Conservation (phyloP, 2,888 invertebrate species). For the Dicyrtomina minuta region DNA sequence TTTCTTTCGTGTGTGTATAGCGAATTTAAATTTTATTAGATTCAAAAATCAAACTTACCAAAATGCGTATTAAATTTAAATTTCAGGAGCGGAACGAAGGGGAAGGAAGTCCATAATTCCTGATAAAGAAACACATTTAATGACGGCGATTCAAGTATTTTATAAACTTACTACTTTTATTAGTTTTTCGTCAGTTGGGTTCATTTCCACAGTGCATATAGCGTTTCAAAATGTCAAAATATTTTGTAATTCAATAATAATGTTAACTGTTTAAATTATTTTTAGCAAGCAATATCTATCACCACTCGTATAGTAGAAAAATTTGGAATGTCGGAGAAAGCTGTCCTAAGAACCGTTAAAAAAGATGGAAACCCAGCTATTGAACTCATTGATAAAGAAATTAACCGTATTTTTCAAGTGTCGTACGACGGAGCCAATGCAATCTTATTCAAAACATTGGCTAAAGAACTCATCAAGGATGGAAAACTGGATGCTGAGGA, state of each 20-base stretch:
- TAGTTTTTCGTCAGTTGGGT: too few relatives aligned
- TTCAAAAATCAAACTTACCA: too few relatives aligned
- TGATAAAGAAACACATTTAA: conserved; percentile 85
- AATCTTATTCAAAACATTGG: conserved; percentile 83
- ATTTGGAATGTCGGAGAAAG: conserved; percentile 97
- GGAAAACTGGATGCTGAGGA: conserved; percentile 96
- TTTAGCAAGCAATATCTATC: conserved; percentile 81
- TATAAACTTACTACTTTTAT: too few relatives aligned
- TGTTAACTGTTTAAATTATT: conserved; percentile 11
- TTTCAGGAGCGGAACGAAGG: conserved; percentile 76
- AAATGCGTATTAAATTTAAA: neutral
- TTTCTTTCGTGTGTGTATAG: neutral
- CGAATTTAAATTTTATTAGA: neutral
- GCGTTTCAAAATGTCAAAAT: too few relatives aligned
- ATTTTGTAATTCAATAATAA: too few relatives aligned
- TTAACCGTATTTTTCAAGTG: conserved; percentile 81
- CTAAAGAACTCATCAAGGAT: conserved; percentile 91
- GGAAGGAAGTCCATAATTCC: conserved; percentile 79
- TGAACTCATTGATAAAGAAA: conserved; percentile 85
- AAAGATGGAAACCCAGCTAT: conserved; percentile 66
- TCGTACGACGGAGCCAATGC: conserved; percentile 92
- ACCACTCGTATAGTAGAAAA: conserved; percentile 95
- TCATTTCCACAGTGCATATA: too few relatives aligned
- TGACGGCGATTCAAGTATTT: conserved; percentile 28
- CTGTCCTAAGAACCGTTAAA: conserved; percentile 64